phyloP scores from a whole-genome alignment of 2,797 vertebrate species.

The Astyanax mexicanus region DNA sequence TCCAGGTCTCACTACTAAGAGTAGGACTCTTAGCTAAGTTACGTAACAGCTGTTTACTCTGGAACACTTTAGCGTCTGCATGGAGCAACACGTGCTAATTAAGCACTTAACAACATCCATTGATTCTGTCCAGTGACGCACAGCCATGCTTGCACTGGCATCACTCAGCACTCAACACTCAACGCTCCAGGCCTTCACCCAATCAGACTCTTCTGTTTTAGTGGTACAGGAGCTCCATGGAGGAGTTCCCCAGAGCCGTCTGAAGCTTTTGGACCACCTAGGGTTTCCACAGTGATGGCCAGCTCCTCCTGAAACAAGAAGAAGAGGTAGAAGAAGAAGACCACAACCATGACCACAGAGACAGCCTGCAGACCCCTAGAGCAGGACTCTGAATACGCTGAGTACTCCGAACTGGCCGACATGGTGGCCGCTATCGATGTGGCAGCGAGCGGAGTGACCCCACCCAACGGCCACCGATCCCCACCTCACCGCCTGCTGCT shows the following conservation, averaged over 20 bases:
- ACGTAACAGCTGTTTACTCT: conserved; percentile 9
- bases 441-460: conserved; percentile 66
- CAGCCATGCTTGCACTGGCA: background rate
- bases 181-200: background rate
- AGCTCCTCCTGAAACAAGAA: background rate
- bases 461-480: conserved; percentile 69
- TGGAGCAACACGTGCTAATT: background rate
- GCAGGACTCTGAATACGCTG: conserved; percentile 69
- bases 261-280: conserved; percentile 11
- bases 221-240: conserved; percentile 55
- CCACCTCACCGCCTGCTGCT: conserved; percentile 70
- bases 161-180: no score
- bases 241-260: conserved; percentile 52
- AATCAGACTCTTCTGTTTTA: background rate
- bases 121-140: background rate
- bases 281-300: conserved; percentile 40
- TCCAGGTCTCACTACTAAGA: background rate
- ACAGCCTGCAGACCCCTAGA: conserved; percentile 56
- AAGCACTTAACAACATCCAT: background rate
- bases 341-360: conserved; percentile 69
- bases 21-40: conserved; percentile 5
- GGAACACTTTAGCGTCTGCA: background rate
- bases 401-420: conserved; percentile 83
- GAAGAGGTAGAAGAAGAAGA: no score
- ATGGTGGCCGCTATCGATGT: conserved; percentile 87